These are phyloP conservation scores for Calephelis perditalis DNA, from an alignment of 2,888 invertebrate genomes.

Conservation along the genomic window DNA sequence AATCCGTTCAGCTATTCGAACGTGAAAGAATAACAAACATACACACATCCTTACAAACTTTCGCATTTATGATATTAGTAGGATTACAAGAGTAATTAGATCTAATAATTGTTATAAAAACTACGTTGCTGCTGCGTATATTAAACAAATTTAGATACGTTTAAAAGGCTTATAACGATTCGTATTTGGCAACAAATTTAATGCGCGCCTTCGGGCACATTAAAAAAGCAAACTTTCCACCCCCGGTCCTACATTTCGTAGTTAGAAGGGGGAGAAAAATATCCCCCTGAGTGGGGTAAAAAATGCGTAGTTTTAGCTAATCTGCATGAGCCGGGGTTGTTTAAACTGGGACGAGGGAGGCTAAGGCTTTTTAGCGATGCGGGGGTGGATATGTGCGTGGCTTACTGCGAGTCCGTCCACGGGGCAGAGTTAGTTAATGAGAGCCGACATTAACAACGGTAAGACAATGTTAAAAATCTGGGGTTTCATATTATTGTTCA, in stretches of 20 bases:
- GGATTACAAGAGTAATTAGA: too few relatives aligned
- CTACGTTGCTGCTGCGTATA: too few relatives aligned
- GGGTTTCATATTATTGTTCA: too few relatives aligned
- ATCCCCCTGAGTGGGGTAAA: conserved; percentile 72
- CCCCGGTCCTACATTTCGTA: conserved; percentile 64
- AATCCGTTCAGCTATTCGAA: too few relatives aligned
- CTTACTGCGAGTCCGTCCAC: conserved; percentile 37
- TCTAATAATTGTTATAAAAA: too few relatives aligned
- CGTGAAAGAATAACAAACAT: too few relatives aligned
- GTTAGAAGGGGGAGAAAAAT: conserved; percentile 62
- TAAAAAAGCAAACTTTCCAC: conserved; percentile 74
- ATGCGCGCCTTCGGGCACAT: conserved; percentile 75
- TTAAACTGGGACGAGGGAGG: conserved; percentile 59
- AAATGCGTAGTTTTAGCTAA: conserved; percentile 84
- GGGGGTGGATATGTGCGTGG: conserved; percentile 59
- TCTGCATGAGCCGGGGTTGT: conserved; percentile 70
- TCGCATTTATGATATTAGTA: too few relatives aligned
- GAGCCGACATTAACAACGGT: conserved; percentile 21
- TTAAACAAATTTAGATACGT: conserved; percentile 14
- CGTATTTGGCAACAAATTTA: conserved; percentile 67
- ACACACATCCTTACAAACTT: too few relatives aligned
- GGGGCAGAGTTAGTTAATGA: conserved; percentile 29
- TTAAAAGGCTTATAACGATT: conserved; percentile 55
- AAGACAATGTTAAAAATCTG: neutral
- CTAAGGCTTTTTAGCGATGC: conserved; percentile 75